Percentiles rank a stretch among this genome's conserved stretches.
Evolutionary conservation across 2,797 vertebrate species (phyloP).

Genomic region (Setipinna tenuifilis): DNA sequence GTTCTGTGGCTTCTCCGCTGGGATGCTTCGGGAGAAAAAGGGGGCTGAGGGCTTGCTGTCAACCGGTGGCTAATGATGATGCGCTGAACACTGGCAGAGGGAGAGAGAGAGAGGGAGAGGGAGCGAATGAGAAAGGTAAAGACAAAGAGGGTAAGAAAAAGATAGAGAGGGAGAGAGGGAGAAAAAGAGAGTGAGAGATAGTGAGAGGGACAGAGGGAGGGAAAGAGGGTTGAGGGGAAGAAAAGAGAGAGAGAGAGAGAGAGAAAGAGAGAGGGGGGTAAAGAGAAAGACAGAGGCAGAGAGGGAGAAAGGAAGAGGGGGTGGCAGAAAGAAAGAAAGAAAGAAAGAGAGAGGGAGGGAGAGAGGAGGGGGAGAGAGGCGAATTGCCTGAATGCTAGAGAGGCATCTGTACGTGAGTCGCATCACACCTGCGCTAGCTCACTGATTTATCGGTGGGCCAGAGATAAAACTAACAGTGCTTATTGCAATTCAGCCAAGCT

Average conservation of each 20-base stretch:
- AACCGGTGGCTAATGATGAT: constrained; percentile 23
- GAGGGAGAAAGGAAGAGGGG: too few species aligned
- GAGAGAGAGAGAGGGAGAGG: not conserved
- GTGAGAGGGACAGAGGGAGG: too few species aligned
- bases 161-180: not conserved
- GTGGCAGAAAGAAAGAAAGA: too few species aligned
- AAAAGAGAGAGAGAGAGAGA: too few species aligned
- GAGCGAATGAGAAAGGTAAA: not conserved
- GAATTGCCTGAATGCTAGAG: not conserved
- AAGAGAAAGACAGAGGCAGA: too few species aligned
- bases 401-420: constrained; percentile 11
- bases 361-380: not conserved
- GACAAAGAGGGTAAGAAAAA: too few species aligned
- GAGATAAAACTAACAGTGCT: constrained; percentile 9
- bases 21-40: not conserved
- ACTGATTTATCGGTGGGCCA: not conserved
- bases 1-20: not conserved
- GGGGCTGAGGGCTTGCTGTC: constrained; percentile 19
- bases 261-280: too few species aligned
- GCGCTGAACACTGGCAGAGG: constrained; percentile 3
- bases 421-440: not conserved
- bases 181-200: too few species aligned
- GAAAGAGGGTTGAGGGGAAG: too few species aligned
- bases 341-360: too few species aligned
- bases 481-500: not conserved